Evolutionary conservation across 2,888 invertebrate genomes (phyloP).

Genomic region (Andrena camellia): DNA sequence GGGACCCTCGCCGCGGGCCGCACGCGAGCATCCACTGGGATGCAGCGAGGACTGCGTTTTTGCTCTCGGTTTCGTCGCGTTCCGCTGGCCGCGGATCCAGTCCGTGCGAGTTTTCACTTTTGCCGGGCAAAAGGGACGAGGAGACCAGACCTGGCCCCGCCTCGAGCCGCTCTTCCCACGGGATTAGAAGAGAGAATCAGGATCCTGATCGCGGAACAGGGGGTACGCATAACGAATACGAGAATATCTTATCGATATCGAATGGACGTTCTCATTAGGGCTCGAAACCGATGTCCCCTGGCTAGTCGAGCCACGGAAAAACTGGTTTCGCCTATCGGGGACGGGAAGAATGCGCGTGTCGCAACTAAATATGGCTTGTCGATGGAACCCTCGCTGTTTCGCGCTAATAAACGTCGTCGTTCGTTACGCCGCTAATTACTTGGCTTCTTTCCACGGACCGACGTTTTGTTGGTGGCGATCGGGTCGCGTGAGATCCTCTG

Average conservation of each 20-base stretch:
- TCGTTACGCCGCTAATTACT: conserved; percentile 58
- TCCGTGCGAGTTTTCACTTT: conserved; percentile 55
- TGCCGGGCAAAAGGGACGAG: background rate
- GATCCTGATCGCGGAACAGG: conserved; percentile 2
- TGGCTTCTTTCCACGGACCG: conserved; percentile 10
- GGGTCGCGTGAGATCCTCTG: conserved; percentile 48
- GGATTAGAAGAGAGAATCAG: conserved; percentile 24
- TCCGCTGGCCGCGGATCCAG: background rate
- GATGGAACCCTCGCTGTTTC: conserved; percentile 19
- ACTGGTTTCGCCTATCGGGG: conserved; percentile 53
- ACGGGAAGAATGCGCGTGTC: conserved; percentile 46
- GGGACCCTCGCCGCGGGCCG: conserved; percentile 16
- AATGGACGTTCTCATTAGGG: conserved; percentile 45
- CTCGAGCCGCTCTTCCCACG: conserved; percentile 50
- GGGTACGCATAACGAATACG: conserved; percentile 39
- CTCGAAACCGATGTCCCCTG: background rate
- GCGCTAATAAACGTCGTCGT: conserved; percentile 62
- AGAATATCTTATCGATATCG: conserved; percentile 62
- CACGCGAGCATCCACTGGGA: conserved; percentile 16
- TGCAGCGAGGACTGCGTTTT: conserved; percentile 11
- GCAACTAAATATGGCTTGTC: conserved; percentile 62
- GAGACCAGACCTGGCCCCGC: background rate
- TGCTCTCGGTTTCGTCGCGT: conserved; percentile 26
- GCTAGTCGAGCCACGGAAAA: conserved; percentile 33
- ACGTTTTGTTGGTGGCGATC: conserved; percentile 13